Evolutionary conservation across 2,113 vertebrate species (phyloP).

Genomic region (Platysteira castanea): DNA sequence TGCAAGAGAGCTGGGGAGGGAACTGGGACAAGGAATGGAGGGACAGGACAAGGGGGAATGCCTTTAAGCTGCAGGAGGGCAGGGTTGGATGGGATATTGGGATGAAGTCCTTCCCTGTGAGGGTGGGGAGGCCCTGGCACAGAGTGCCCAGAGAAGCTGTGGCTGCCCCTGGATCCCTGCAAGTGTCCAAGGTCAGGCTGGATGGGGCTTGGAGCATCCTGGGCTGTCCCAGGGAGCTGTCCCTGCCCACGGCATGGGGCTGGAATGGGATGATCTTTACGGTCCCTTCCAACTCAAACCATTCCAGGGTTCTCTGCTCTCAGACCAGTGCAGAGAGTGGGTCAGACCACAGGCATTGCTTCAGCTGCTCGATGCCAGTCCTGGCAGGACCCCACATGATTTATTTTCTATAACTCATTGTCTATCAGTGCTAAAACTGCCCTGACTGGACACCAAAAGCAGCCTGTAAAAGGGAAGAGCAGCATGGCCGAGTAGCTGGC

Average conservation of each 20-base stretch:
- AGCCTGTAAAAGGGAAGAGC: background rate
- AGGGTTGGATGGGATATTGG: background rate
- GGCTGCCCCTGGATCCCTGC: background rate
- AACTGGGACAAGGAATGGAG: background rate
- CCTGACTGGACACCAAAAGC: background rate
- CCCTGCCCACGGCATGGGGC: background rate
- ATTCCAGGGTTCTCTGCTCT: background rate
- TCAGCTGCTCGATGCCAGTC: background rate
- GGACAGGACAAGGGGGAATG: background rate
- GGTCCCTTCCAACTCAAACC: background rate
- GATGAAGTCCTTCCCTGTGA: fast-evolving
- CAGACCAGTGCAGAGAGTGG: background rate
- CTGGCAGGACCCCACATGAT: background rate
- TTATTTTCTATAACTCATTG: background rate
- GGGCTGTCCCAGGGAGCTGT: fast-evolving
- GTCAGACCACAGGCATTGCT: background rate
- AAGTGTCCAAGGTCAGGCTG: background rate
- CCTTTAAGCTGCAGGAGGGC: background rate
- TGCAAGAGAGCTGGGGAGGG: background rate
- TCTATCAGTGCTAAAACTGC: background rate
- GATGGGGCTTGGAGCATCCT: fast-evolving
- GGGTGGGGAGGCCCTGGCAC: background rate
- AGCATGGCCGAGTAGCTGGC: background rate
- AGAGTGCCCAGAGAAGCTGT: background rate
- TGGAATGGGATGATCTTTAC: fast-evolving